Evolutionary conservation across 2,888 invertebrate genomes (phyloP).

Genomic region (Cephonodes hylas): DNA sequence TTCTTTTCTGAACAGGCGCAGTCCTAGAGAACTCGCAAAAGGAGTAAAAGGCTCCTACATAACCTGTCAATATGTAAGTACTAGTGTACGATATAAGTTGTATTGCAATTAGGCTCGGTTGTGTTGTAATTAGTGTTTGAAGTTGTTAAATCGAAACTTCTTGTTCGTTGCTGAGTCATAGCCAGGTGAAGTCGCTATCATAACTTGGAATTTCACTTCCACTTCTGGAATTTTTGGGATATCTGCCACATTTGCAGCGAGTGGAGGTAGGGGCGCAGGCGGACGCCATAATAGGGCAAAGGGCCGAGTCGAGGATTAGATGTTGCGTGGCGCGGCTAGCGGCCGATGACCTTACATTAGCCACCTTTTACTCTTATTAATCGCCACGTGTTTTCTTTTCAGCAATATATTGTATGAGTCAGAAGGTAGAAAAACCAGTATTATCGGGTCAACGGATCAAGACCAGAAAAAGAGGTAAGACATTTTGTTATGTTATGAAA

Average conservation of each 20-base stretch:
- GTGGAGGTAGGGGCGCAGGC: slow-evolving; percentile 35
- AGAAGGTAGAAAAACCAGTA: slow-evolving; percentile 99
- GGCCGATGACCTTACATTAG: slow-evolving; percentile 71
- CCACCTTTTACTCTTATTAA: slow-evolving; percentile 52
- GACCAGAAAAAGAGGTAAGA: slow-evolving; percentile 99
- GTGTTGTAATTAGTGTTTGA: slow-evolving; percentile 28
- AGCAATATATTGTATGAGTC: slow-evolving; percentile 99
- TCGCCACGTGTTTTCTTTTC: slow-evolving; percentile 80
- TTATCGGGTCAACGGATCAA: slow-evolving; percentile 99
- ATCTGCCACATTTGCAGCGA: slow-evolving; percentile 47
- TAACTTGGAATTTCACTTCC: background rate
- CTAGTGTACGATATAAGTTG: slow-evolving; percentile 45
- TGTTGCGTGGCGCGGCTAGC: slow-evolving; percentile 44
- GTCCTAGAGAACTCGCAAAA: slow-evolving; percentile 79
- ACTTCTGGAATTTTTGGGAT: slow-evolving; percentile 25
- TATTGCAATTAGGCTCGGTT: slow-evolving; percentile 36
- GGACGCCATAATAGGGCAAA: slow-evolving; percentile 53
- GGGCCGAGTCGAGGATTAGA: slow-evolving; percentile 35
- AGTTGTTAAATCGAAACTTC: slow-evolving; percentile 20
- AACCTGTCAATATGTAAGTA: slow-evolving; percentile 81
- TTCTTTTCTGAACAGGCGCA: slow-evolving; percentile 81
- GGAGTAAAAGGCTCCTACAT: slow-evolving; percentile 82
- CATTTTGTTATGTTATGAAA: slow-evolving; percentile 26
- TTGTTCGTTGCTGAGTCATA: slow-evolving; percentile 49
- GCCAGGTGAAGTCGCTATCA: slow-evolving; percentile 31